Base-by-base conservation (phyloP, 1,140 invertebrate genomes). In the Daktulosphaira vitifoliae region DNA sequence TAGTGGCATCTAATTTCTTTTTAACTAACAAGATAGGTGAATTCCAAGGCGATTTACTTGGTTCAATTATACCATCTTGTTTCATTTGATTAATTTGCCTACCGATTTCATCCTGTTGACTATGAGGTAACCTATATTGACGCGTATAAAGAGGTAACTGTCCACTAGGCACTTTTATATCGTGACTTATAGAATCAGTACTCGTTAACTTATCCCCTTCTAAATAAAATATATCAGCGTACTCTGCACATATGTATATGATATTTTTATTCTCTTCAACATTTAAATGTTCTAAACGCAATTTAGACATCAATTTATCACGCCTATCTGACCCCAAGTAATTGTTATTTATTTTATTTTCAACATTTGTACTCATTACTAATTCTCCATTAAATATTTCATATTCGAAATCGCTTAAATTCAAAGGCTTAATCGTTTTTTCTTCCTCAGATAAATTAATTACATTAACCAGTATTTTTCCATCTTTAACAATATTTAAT, bases 81-180 rank as follows among this genome's bases (percentile, higher is more conserved):
- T 68, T 13, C 67, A 70, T 68, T 52, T 68, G 20, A 11, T 64
- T 68, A 69, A 65, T 71, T 72, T 75, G 73, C 16, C 64, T 70
- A n/a, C 71, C 50, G n/a, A 75, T 69, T 71, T 76, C 73, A 23
- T 69, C 44, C 59, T 71, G 71, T 26, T 74, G 72, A 8, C 69
- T 38, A 62, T 72, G 68, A 11, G 73, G 74, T 39, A 71, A 74
- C 46, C 73, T 66, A 66, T 76, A 76, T 1, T 67, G 68, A 70
- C 71, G 71, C 3, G 48, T 67, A 54, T 69, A 68, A 4, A 74
- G 68, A 1, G 72, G 69, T n/a, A 22, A 8, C 0, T 69, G 56
- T 20, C 67, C 67, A 0, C 25, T 64, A 0, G 65, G 68, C 3
- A 42, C 48, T 23, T 71, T 73, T 26, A 65, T 65, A 29, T 65